Base-by-base conservation (phyloP, 2,888 invertebrate species). In the Escarpia spicata region DNA sequence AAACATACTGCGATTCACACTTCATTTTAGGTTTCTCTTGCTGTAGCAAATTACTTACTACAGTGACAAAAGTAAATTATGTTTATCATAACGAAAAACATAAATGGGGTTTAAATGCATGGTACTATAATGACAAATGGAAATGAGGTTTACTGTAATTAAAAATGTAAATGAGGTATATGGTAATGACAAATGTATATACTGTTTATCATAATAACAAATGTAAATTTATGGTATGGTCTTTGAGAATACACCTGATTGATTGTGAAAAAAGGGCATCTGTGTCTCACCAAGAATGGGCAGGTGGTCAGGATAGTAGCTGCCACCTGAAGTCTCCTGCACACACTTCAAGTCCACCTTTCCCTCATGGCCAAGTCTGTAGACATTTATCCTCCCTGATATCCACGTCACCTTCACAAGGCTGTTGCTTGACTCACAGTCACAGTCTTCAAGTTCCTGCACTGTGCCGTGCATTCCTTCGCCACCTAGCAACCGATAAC, bases 351-450 rank as follows among this genome's bases (percentile, higher is more conserved):
- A 97, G 97, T 98, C 98, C 93, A 98, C 98, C 96, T 98, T 98
- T 92, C 98, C 98, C 96, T 98, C 98, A 96, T 98, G 98, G 0
- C 98, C 98, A 92, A 98, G 96, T 94, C 98, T 97, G 96, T 98
- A 98, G 91, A 98, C 98, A 96, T 98, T 98, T 92, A 98, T 98
- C 89, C 98, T 97, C 15, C 98, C 98, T 2, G 97, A 97, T 90
- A 97, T 97, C 98, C 98, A 98, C 4, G 97, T 97, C 6, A 98
- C 98, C 95, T 98, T 98, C 19, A 98, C 98, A 37, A 98, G 98
- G 92, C 98, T 98, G 93, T 98, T 97, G 95, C 98, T 98, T 90
- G 98, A 98, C 96, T 98, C 98, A 94, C 98, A 98, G 95, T 98
- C 98, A 98, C 98, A 97, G 94, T 52, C 52, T 15, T 52, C 52